A percentile compares a stretch with the other conserved stretches of the same genome.
Evolutionary conservation across 2,888 invertebrate genomes (phyloP).

Genomic region (Crocallis elinguaria): DNA sequence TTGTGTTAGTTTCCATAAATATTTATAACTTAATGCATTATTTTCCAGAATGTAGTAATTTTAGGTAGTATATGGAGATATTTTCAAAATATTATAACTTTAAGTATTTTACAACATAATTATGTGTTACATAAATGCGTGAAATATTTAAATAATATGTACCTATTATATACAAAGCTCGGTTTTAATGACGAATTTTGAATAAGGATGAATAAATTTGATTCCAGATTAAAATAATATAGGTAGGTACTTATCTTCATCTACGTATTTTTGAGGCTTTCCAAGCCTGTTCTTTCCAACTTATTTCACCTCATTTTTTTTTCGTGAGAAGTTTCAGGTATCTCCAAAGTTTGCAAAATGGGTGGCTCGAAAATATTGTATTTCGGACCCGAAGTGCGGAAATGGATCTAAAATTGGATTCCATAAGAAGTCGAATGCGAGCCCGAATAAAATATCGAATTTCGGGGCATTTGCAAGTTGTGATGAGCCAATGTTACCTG

Average conservation of each 20-base stretch:
- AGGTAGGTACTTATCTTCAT: too few relatives aligned
- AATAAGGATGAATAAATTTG: not conserved
- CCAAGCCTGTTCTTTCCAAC: constrained; percentile 5
- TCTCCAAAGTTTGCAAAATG: constrained; percentile 21
- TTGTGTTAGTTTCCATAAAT: too few relatives aligned
- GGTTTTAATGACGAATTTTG: not conserved
- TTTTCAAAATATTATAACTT: too few relatives aligned
- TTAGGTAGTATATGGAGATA: too few relatives aligned
- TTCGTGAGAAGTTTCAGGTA: constrained; percentile 20
- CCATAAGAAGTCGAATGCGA: constrained; percentile 10
- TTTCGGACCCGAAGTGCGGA: constrained; percentile 18
- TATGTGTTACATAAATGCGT: too few relatives aligned
- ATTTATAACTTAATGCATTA: too few relatives aligned
- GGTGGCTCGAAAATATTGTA: constrained; percentile 24
- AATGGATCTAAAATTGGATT: constrained; percentile 26
- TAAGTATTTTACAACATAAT: too few relatives aligned
- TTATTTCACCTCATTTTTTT: constrained; percentile 20
- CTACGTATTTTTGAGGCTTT: not conserved
- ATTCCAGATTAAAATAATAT: not conserved
- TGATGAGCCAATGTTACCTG: constrained; percentile 5
- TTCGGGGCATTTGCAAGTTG: constrained; percentile 10
- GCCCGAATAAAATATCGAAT: constrained; percentile 27
- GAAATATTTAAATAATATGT: too few relatives aligned
- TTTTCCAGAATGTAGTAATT: too few relatives aligned
- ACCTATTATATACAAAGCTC: too few relatives aligned